Conservation (phyloP, 2,888 invertebrate species). For the Eupithecia insigniata region DNA sequence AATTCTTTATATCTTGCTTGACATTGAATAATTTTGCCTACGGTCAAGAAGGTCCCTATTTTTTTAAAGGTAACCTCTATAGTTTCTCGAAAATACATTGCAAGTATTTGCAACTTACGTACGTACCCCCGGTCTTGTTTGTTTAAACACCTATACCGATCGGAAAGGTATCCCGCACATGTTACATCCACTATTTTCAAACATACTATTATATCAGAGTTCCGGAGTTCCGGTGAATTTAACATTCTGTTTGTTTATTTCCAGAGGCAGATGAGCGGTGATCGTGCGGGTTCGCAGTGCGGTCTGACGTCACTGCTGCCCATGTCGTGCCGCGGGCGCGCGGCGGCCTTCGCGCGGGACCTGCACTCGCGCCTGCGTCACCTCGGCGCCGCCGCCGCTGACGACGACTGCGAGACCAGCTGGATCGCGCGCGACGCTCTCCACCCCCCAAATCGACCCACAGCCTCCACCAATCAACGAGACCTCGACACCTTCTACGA, state of each 20-base stretch:
- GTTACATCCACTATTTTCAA: conserved; percentile 8
- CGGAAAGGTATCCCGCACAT: neutral
- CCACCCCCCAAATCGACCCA: conserved; percentile 50
- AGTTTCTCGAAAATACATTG: neutral
- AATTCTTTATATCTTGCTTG: neutral
- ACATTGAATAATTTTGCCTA: neutral
- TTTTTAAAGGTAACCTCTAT: neutral
- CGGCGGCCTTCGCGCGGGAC: conserved; percentile 91
- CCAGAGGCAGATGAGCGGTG: conserved; percentile 83
- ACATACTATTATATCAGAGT: conserved; percentile 14
- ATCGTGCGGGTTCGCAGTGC: conserved; percentile 85
- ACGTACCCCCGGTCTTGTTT: neutral
- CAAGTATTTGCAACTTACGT: neutral
- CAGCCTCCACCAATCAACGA: conserved; percentile 58
- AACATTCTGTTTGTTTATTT: conserved; percentile 52
- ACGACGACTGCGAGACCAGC: conserved; percentile 73
- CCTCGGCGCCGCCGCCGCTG: conserved; percentile 84
- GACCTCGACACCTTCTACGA: conserved; percentile 86
- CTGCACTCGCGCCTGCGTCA: conserved; percentile 89
- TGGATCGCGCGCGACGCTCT: conserved; percentile 68
- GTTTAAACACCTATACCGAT: neutral
- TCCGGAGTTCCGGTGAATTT: conserved; percentile 20
- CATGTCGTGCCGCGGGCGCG: conserved; percentile 91
- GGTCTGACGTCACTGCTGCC: conserved; percentile 88
- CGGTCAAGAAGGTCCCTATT: neutral